Evolutionary conservation across 2,113 vertebrate species (phyloP), one percentile per base, ranked within the genome.

Genomic region (Rhinolophus sinicus): DNA sequence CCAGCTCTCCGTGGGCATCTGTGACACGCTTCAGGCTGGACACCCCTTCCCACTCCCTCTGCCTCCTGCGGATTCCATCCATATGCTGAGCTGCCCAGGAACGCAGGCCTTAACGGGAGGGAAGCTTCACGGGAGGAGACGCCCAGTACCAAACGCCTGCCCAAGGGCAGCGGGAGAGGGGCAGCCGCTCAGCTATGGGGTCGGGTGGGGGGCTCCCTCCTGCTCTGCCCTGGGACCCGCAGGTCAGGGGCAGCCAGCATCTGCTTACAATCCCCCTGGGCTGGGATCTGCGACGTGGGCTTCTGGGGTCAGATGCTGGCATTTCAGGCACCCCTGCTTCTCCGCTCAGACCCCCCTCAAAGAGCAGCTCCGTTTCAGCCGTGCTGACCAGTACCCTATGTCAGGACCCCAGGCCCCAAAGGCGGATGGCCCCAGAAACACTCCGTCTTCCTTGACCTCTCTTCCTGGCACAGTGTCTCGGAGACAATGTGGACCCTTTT

Each of bases 1-100:
- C 96, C 97, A 84, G 96, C 96, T 98, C 98, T 98, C 95, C 35
- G 44, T 95, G 97, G 98, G 96, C 98, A 98, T 98, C 94, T 97
- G 96, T 88, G 96, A 94, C 93, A 97, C 40, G 88, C 22, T 21
- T 81, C 97, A 85, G 65, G 91, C 97, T 96, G 98, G 98, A 98
- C 97, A 97, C 38, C 81, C 85, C 94, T 96, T 81, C 95, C 82
- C 50, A 50, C 60, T 60, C 90, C 96, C 93, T 0, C 3, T 62
- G 38, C 93, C 95, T 0, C 13, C 96, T 64, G 93, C 0, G 0
- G 92, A 95, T 72, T 88, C 81, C 69, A 56, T 95, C 96, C 97
- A 95, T 97, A 97, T 97, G 97, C 94, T 0, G 0, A 92, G 80
- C 90, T 97, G 89, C 94, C 98, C 65, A 21, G 52, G 94, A 94